Evolutionary conservation across 2,888 invertebrate genomes (phyloP).

Genomic region (Lasiommata megera): DNA sequence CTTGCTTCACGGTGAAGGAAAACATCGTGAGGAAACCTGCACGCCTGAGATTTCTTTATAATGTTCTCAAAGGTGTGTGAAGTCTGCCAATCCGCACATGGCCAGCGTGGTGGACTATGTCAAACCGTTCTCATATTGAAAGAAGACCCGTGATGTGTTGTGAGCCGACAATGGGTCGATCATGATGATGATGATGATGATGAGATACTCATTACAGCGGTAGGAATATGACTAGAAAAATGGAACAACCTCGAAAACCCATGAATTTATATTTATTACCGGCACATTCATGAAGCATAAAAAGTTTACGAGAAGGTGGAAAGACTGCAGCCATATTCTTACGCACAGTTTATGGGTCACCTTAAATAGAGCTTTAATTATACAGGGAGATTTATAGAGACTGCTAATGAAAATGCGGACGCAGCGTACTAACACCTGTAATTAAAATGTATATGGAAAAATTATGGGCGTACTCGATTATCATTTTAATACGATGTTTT

Average conservation of each 20-base stretch:
- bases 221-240: conserved; percentile 54
- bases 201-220: conserved; percentile 42
- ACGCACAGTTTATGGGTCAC: conserved; percentile 65
- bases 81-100: too few relatives aligned
- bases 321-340: conserved; percentile 63
- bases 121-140: too few relatives aligned
- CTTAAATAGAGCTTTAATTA: conserved; percentile 68
- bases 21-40: too few relatives aligned
- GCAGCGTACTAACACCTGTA: conserved; percentile 10
- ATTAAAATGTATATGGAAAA: conserved; percentile 16
- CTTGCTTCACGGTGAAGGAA: too few relatives aligned
- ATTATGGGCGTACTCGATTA: background rate
- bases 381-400: conserved; percentile 51
- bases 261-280: conserved; percentile 76
- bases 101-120: too few relatives aligned
- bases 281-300: conserved; percentile 76
- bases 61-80: background rate
- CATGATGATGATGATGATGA: conserved; percentile 25
- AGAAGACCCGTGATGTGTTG: too few relatives aligned
- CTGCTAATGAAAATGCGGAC: conserved; percentile 49
- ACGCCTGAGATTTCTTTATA: too few relatives aligned
- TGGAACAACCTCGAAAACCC: conserved; percentile 60
- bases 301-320: conserved; percentile 70
- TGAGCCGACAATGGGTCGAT: too few relatives aligned
- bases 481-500: background rate